Conservation (phyloP, 2,888 invertebrate species). For the Margaritifera margaritifera region DNA sequence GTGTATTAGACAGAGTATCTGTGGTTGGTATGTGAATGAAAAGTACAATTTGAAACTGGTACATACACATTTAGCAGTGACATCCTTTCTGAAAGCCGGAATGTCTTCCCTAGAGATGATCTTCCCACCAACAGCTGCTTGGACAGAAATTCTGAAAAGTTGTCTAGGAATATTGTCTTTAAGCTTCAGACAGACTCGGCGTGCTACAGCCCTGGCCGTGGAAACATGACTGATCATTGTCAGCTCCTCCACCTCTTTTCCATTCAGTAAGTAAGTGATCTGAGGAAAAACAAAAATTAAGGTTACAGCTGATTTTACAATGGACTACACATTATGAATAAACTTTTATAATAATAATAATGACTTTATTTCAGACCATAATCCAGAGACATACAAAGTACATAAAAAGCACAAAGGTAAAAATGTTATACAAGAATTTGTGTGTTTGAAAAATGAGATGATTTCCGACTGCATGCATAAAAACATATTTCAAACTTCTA, state of each 20-base stretch:
- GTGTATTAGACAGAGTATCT: too few species aligned
- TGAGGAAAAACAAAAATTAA: conserved; percentile 71
- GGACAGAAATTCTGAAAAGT: conserved; percentile 87
- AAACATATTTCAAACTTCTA: too few species aligned
- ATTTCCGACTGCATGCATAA: too few species aligned
- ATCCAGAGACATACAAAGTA: too few species aligned
- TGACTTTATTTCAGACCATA: too few species aligned
- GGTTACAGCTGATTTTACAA: too few species aligned
- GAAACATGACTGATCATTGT: conserved; percentile 85
- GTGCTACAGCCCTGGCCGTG: conserved; percentile 72
- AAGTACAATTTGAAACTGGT: not conserved
- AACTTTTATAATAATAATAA: not conserved
- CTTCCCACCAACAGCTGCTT: conserved; percentile 86
- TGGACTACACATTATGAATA: not conserved
- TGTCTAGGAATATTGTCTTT: conserved; percentile 91
- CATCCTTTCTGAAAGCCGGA: conserved; percentile 91
- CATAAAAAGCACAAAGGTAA: too few species aligned
- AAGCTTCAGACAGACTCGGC: conserved; percentile 81
- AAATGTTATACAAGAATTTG: too few species aligned
- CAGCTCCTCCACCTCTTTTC: conserved; percentile 86
- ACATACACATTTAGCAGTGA: conserved; percentile 91
- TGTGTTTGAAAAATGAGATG: too few species aligned
- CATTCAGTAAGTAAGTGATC: conserved; percentile 87
- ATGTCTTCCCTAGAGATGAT: conserved; percentile 89
- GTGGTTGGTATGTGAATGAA: too few species aligned